Base-by-base conservation (phyloP, 1,140 invertebrate genomes). In the Mercenaria mercenaria region DNA sequence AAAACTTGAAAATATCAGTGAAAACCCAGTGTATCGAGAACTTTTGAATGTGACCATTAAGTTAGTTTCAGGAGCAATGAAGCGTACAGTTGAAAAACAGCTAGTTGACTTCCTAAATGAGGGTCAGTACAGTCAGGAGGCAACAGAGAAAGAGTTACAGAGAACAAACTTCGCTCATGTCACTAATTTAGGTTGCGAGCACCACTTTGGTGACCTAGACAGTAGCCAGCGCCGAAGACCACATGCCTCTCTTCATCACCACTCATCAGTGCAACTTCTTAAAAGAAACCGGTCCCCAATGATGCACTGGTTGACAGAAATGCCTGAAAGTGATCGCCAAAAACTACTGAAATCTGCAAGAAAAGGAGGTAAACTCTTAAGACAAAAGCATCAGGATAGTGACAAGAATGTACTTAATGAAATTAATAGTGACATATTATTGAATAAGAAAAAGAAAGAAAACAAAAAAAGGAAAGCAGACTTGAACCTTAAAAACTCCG, bases 121-220 rank as follows among this genome's bases (percentile, higher is more conserved):
- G n/a, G 69, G 69, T 39, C 4, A 74, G 32, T 39, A 34, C 69
- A 74, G 37, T 23, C 20, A 26, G 10, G 3, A 39, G 26, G 15
- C 69, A 37, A 39, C 26, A 4, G 3, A 18, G 8, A 32, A 39
- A 37, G 8, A 74, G 6, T 32, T 50, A 4, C 43, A 50, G 37
- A 79, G 76, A 34, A 79, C 76, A 37, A 2, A 26, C 13, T 79
- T 47, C n/a, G 76, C 29, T 39, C 76, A 79, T 34, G 4, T 10
- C 3, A 79, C 76, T 15, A 79, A 29, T 39, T 32, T 82, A 4
- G 83, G 56, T 4, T 86, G 74, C 81, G 82, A 86, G 20, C 89
- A 90, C 47, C 74, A 86, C 43, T 90, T 86, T 74, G 82, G 76
- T 10, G 82, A 81, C 26, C 29, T 90, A n/a, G 82, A 90, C 50